A percentile compares a stretch with the other conserved stretches of the same genome.
Evolutionary conservation across 2,888 invertebrate genomes (phyloP).

Genomic region (Hedya salicella): DNA sequence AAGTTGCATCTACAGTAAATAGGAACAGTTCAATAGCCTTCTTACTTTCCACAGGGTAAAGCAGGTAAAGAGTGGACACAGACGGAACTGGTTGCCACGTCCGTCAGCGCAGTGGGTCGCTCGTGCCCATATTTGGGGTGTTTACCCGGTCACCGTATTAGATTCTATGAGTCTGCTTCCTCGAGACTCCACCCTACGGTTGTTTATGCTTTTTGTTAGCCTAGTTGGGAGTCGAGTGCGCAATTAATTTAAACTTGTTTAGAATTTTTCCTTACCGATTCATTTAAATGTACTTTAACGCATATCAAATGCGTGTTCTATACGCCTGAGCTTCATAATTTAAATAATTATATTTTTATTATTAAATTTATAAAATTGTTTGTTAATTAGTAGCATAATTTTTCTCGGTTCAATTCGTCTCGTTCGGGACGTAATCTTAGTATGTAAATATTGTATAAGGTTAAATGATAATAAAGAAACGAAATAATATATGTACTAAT

Average conservation of each 20-base stretch:
- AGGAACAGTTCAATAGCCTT: slow-evolving; percentile 62
- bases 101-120: slow-evolving; percentile 73
- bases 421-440: no score
- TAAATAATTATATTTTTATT: no score
- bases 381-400: no score
- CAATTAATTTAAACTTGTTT: slow-evolving; percentile 23
- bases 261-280: background rate
- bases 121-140: slow-evolving; percentile 70
- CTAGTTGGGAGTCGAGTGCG: slow-evolving; percentile 17
- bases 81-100: slow-evolving; percentile 74
- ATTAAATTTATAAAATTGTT: no score
- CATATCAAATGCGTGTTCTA: no score
- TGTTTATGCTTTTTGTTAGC: slow-evolving; percentile 40
- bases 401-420: no score
- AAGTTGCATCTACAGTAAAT: slow-evolving; percentile 33
- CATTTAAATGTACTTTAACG: background rate
- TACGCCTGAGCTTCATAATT: no score
- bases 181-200: slow-evolving; percentile 37
- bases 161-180: slow-evolving; percentile 57
- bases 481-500: no score
- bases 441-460: no score
- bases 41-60: slow-evolving; percentile 73
- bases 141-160: slow-evolving; percentile 71
- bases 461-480: no score
- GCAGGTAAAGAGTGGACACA: slow-evolving; percentile 69